Base-by-base conservation (phyloP, 2,888 invertebrate genomes). In the Protonemura montana region DNA sequence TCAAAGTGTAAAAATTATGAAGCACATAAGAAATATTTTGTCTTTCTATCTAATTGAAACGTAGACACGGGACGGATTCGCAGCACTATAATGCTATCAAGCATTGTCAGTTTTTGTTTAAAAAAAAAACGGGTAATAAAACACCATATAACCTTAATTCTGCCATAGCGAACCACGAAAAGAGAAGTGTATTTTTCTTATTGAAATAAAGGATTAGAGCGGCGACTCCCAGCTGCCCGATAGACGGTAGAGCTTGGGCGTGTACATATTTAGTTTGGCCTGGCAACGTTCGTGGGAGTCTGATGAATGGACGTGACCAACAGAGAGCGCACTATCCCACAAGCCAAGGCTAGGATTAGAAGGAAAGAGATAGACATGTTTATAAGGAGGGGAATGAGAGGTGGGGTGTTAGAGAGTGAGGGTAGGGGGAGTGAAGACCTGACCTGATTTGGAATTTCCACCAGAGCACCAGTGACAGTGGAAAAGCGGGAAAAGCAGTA, bases 111-210 rank as follows among this genome's bases (percentile, higher is more conserved):
- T 21, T 21, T 59, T 21, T 2, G 59, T 59, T 10, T 16, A 13
- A 59, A 59, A 59, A n/a, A n/a, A n/a, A n/a, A n/a, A n/a, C n/a
- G n/a, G n/a, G 59, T 59, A 59, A 59, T 59, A 59, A 59, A 59
- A 59, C 21, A 10, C 21, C 16, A 16, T 21, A 16, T 59, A 59
- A 21, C 13, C 59, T 10, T 21, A 2, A 59, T 16, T 59, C 59
- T 59, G 59, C 59, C 21, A 10, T 13, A 21, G 21, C 7, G 16
- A 21, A 59, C 59, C 59, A 21, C 13, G 1, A 59, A 59, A 21
- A 21, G n/a, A n/a, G 59, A 21, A 59, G 59, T 21, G 59, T 59
- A 59, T 59, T 59, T 59, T 59, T 59, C 59, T 59, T 13, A 59
- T 59, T 59, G 59, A 59, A 7, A 59, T 59, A 59, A 59, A 59